phyloP scores from a whole-genome alignment of 1,140 invertebrate genomes.

The Dendroctonus valens region DNA sequence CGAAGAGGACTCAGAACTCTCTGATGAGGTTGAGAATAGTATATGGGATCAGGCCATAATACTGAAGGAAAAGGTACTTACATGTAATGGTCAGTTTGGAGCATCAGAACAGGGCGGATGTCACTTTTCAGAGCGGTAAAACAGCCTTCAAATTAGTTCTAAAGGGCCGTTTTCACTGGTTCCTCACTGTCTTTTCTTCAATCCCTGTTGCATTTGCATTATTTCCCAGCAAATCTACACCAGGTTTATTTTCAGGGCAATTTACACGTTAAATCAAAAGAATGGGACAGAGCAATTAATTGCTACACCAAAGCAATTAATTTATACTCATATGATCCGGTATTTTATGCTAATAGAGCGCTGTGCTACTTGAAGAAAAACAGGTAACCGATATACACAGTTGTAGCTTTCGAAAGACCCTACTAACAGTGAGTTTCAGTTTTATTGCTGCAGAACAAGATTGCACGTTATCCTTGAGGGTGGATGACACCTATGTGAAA shows the following conservation, averaged over 20 bases:
- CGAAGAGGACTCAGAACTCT: constrained; percentile 53
- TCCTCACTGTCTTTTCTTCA: no score
- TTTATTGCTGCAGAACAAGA: constrained; percentile 73
- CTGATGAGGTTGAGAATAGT: constrained; percentile 51
- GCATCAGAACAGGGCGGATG: no score
- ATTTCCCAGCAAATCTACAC: no score
- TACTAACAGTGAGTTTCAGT: constrained; percentile 51
- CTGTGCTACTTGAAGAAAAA: constrained; percentile 83
- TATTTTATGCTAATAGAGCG: constrained; percentile 85
- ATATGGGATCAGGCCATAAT: constrained; percentile 56
- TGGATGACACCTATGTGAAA: constrained; percentile 77
- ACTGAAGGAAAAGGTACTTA: constrained; percentile 60
- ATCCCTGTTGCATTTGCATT: no score
- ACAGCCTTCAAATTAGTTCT: no score
- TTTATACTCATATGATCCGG: constrained; percentile 72
- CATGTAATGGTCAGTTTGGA: background rate
- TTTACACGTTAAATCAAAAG: constrained; percentile 70
- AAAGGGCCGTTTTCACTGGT: no score
- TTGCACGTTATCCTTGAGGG: constrained; percentile 67
- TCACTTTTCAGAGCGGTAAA: no score
- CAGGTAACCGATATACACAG: constrained; percentile 58
- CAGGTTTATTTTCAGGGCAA: constrained; percentile 67
- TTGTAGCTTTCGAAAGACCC: background rate
- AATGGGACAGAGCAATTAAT: constrained; percentile 76
- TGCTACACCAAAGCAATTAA: constrained; percentile 79